Evolutionary conservation across 2,888 invertebrate species (phyloP).

Genomic region (Eilema caniola): DNA sequence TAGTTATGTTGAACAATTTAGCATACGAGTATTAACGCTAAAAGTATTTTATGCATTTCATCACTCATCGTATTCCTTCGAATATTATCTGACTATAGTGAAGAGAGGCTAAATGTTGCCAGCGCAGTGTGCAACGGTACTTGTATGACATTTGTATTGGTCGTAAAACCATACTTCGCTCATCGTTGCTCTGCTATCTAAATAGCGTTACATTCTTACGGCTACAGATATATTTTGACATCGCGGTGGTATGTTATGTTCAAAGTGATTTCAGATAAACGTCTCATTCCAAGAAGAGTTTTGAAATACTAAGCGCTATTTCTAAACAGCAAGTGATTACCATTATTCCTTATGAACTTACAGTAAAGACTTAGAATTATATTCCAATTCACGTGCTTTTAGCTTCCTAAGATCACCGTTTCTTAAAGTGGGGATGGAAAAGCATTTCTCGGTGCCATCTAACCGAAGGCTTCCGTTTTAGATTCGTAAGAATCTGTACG

Average conservation of each 20-base stretch:
- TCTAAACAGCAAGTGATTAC: background rate
- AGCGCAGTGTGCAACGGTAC: background rate
- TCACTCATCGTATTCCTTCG: background rate
- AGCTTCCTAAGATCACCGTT: background rate
- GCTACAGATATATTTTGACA: background rate
- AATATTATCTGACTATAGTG: background rate
- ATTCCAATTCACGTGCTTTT: background rate
- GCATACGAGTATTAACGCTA: background rate
- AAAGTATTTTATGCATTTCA: background rate
- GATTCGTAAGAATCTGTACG: background rate
- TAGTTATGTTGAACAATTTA: background rate
- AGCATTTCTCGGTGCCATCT: background rate
- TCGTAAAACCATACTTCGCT: slow-evolving; percentile 9
- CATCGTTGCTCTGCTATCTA: slow-evolving; percentile 6
- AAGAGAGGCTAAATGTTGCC: background rate
- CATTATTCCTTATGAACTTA: background rate
- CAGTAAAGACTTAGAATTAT: background rate
- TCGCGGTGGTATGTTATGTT: background rate
- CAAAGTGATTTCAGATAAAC: background rate
- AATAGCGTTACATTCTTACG: background rate
- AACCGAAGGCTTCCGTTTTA: background rate
- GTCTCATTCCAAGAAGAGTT: background rate
- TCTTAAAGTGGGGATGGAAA: background rate
- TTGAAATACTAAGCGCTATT: background rate
- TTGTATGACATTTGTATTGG: slow-evolving; percentile 8